phyloP scores from a whole-genome alignment of 2,797 vertebrate genomes.

The Scleropages formosus region DNA sequence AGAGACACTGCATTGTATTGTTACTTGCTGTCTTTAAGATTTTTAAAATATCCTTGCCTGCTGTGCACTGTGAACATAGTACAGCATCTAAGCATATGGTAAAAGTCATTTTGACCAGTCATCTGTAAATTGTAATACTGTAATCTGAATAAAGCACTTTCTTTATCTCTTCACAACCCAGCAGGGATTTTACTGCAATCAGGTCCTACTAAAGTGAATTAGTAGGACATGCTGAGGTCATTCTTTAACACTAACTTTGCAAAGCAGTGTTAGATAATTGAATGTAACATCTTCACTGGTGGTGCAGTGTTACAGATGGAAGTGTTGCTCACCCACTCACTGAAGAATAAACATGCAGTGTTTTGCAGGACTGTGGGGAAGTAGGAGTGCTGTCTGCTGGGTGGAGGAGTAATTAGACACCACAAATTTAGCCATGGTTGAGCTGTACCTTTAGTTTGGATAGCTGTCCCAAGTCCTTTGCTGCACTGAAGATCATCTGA shows the following conservation, averaged over 20 bases:
- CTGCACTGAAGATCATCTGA: constrained; percentile 97
- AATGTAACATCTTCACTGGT: not conserved
- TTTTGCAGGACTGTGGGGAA: not conserved
- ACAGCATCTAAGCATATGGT: not conserved
- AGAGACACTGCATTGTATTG: not conserved
- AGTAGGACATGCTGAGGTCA: not conserved
- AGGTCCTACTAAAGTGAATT: constrained; percentile 20
- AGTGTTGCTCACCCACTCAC: not conserved
- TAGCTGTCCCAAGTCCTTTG: constrained; percentile 95
- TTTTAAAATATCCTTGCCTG: not conserved
- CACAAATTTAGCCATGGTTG: not conserved
- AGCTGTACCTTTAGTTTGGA: constrained; percentile 93
- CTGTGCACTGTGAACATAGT: constrained; percentile 5
- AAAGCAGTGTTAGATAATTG: constrained; percentile 15
- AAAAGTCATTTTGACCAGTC: constrained; percentile 15
- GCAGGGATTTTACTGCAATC: constrained; percentile 2
- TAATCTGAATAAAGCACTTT: constrained; percentile 13
- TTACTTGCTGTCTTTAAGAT: not conserved
- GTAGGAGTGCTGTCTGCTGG: not conserved
- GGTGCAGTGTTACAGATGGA: not conserved
- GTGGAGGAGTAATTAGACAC: not conserved
- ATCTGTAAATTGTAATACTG: constrained; percentile 18
- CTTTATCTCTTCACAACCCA: constrained; percentile 8
- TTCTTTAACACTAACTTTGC: constrained; percentile 7
- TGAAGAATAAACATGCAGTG: not conserved